Base-by-base conservation (phyloP, 2,888 invertebrate species). In the Noctua janthina region DNA sequence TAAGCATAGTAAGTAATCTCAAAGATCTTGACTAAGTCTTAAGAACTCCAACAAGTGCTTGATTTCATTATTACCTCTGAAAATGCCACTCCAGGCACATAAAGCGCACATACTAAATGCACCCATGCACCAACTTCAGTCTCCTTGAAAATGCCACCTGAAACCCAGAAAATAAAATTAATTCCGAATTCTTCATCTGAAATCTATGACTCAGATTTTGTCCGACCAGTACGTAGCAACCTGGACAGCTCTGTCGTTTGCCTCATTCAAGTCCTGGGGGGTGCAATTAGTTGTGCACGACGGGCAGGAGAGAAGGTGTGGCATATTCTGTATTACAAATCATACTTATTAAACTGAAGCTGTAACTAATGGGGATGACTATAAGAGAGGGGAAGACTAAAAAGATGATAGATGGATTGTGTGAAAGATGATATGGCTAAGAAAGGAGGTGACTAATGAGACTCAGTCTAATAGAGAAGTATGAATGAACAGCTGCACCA, bases 71-170 rank as follows among this genome's bases (percentile, higher is more conserved):
- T 75, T 92, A 98, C 99, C 97, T 99, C 99, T 72, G 99, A 99
- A 96, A 99, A 99, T 35, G 99, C 99, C 54, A 99, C 99, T 23
- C 99, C 99, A 29, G 99, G 99, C 15, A 99, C 99, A 95, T 99
- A 99, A 11, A 99, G 97, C 0, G 99, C 99, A 96, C 99, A 99
- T 6, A 99, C 98, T 76, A 99, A 96, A 96, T 99, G 99, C 3
- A 99, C 99, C 99, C 99, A 99, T 94, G 99, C 99, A 13, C 99
- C 99, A 74, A 99, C 99, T 97, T 99, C 99, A 0, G 99, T 99
- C 95, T 99, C 99, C 95, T 99, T 99, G 94, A 98, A 99, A 95
- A 98, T 99, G 88, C 98, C 99, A 90, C 98, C 98, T 97, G 92
- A 35, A 93, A 94, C 43, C 43, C 35, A 11, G 8, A 51, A 59